Evolutionary conservation across 2,888 invertebrate genomes (phyloP).

Genomic region (Eledone cirrhosa): DNA sequence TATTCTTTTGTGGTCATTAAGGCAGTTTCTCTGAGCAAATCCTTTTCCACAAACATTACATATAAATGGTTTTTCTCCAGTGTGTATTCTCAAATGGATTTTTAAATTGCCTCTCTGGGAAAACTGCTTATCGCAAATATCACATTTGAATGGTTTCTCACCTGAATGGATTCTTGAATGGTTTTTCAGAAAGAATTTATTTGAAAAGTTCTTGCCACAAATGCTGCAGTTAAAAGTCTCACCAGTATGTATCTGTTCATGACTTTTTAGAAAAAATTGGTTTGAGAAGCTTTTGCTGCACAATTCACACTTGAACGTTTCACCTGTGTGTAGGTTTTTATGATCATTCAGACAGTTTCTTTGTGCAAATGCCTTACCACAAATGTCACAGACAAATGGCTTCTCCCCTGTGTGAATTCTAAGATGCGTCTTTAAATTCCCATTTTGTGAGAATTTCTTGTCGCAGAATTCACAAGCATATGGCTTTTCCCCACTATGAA

Average conservation of each 20-base stretch:
- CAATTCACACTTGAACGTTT: not conserved
- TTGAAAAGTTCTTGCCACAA: conserved; percentile 17
- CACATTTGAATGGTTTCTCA: conserved; percentile 4
- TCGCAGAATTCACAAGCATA: not conserved
- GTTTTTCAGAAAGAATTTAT: conserved; percentile 24
- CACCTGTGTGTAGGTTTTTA: not conserved
- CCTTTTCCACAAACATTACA: conserved; percentile 20
- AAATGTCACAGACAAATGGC: conserved; percentile 1
- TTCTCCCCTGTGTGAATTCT: conserved; percentile 8
- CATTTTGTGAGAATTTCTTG: not conserved
- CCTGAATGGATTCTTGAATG: conserved; percentile 1
- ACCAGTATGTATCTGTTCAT: conserved; percentile 11
- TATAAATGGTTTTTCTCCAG: not conserved
- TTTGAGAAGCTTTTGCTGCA: conserved; percentile 9
- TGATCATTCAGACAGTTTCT: conserved; percentile 13
- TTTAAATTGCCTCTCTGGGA: conserved; percentile 1
- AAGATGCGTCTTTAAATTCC: conserved; percentile 11
- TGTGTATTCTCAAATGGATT: conserved; percentile 1
- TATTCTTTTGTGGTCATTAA: conserved; percentile 18
- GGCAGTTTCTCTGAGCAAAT: conserved; percentile 22
- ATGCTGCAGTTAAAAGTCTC: not conserved
- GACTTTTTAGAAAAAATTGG: conserved; percentile 17
- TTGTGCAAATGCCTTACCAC: conserved; percentile 4
- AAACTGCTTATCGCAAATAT: conserved; percentile 18
- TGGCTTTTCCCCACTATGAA: conserved; percentile 10